These are phyloP conservation scores for Neoniphon sammara DNA, from an alignment of 2,797 vertebrate species.

Conservation along the genomic window DNA sequence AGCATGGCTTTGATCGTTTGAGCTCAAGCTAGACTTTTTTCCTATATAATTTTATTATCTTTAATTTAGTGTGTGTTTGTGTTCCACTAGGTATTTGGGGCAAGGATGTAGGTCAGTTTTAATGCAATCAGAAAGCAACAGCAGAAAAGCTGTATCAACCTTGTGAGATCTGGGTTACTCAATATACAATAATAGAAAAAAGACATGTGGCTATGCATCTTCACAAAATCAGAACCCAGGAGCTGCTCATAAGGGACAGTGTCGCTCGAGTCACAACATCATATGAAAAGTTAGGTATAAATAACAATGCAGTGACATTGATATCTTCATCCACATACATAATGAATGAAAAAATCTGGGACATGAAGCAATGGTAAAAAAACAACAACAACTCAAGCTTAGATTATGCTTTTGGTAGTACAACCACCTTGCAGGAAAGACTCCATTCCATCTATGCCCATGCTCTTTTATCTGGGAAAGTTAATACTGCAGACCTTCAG, in stretches of 20 bases:
- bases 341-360: constrained; percentile 4
- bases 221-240: neutral
- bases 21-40: no score
- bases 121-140: constrained; percentile 3
- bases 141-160: neutral
- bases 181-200: constrained; percentile 15
- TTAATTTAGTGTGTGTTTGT: no score
- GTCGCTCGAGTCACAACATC: neutral
- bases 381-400: neutral
- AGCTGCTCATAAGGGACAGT: constrained; percentile 1
- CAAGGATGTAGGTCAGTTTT: neutral
- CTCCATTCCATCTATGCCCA: constrained; percentile 3
- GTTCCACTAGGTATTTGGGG: neutral
- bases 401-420: neutral
- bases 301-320: neutral
- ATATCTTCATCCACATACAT: neutral
- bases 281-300: neutral
- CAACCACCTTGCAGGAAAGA: neutral
- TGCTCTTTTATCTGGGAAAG: constrained; percentile 23
- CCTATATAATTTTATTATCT: no score
- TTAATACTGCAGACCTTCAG: constrained; percentile 49
- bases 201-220: constrained; percentile 17
- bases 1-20: neutral
- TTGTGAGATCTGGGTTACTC: constrained; percentile 11
- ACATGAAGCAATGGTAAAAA: neutral